Conservation (phyloP, 2,888 invertebrate species). For the Carabus problematicus region DNA sequence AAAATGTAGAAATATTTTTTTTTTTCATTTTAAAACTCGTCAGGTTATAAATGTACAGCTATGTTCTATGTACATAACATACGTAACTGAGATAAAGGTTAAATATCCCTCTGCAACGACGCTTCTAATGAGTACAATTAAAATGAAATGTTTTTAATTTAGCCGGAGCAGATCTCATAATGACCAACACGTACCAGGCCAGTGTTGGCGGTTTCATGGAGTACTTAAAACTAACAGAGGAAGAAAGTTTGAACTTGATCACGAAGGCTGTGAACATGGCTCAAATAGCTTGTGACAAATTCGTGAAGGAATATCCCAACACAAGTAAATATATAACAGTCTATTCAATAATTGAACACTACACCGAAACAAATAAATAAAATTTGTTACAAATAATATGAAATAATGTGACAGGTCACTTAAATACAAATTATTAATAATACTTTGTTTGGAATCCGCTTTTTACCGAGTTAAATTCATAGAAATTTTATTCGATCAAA, state of each 20-base stretch:
- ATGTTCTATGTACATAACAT: too few species aligned
- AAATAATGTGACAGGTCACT: background rate
- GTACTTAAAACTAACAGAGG: slow-evolving; percentile 72
- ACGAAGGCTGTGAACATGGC: slow-evolving; percentile 77
- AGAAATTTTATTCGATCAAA: slow-evolving; percentile 23
- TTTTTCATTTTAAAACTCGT: background rate
- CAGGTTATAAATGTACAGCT: background rate
- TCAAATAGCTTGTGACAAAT: slow-evolving; percentile 71
- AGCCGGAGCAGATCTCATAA: slow-evolving; percentile 88
- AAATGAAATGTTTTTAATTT: slow-evolving; percentile 47
- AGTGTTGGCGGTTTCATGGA: slow-evolving; percentile 78
- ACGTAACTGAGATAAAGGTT: background rate
- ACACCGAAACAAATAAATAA: too few species aligned
- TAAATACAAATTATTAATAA: slow-evolving; percentile 18
- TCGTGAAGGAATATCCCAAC: slow-evolving; percentile 65
- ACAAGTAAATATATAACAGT: slow-evolving; percentile 51
- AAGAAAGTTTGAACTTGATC: slow-evolving; percentile 76
- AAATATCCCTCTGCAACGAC: too few species aligned
- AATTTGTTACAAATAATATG: background rate
- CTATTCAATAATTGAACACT: background rate
- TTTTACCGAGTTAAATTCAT: slow-evolving; percentile 6
- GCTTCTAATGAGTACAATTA: too few species aligned
- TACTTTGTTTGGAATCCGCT: slow-evolving; percentile 18
- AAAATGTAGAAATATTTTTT: background rate
- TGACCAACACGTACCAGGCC: slow-evolving; percentile 91